These are phyloP conservation scores for Poicephalus gulielmi DNA, from an alignment of 2,113 vertebrate genomes.

Conservation along the genomic window DNA sequence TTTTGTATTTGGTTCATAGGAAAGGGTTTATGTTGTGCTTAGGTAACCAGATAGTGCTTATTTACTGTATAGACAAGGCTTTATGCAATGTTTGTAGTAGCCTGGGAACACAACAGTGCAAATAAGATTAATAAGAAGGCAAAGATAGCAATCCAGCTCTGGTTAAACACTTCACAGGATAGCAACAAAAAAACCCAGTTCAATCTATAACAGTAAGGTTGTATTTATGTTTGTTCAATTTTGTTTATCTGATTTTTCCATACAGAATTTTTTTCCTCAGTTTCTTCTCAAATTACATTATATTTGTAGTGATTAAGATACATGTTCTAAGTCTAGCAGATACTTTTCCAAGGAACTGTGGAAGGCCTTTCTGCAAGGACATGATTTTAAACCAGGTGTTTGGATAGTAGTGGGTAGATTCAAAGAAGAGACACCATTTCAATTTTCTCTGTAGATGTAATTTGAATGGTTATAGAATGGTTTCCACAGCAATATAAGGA, in stretches of 20 bases:
- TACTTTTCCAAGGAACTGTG: background rate
- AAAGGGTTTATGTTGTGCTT: background rate
- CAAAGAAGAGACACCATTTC: background rate
- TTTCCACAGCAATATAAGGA: background rate
- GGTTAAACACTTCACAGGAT: background rate
- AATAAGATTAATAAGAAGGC: conserved; percentile 5
- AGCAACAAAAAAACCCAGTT: background rate
- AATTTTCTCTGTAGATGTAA: background rate
- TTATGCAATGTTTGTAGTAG: background rate
- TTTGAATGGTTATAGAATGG: background rate
- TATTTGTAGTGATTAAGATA: background rate
- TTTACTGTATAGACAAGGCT: background rate
- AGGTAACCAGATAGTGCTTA: background rate
- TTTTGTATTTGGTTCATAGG: background rate
- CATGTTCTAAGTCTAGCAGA: background rate
- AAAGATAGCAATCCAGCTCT: background rate
- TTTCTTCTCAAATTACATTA: background rate
- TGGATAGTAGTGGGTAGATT: background rate
- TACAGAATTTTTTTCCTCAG: background rate
- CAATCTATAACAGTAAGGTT: background rate
- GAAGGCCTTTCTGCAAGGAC: background rate
- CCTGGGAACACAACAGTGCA: background rate
- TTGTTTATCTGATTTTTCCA: background rate
- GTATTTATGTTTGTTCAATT: background rate
- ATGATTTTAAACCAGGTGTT: background rate